A percentile compares a stretch with the other conserved stretches of the same genome.
Conservation (phyloP, 2,888 invertebrate genomes). For the Andrena minutula region DNA sequence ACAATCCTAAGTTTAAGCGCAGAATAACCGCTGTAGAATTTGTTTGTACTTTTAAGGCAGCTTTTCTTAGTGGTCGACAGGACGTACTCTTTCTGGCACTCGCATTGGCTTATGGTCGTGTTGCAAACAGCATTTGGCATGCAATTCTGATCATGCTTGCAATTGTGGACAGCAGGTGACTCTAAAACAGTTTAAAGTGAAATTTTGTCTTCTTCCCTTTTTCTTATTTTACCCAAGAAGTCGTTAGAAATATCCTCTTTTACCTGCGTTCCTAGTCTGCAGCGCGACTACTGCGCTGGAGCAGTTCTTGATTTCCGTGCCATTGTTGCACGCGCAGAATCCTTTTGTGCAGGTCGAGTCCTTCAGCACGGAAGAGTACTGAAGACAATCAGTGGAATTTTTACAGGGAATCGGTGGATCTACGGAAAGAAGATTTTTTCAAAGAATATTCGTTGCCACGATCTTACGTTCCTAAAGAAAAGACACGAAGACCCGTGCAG, state of each 20-base stretch:
- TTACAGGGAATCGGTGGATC: constrained; percentile 67
- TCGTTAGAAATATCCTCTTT: neutral
- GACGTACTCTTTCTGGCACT: constrained; percentile 61
- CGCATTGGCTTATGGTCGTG: constrained; percentile 68
- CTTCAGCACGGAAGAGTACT: neutral
- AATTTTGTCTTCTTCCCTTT: no score
- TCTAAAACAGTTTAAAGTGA: constrained; percentile 46
- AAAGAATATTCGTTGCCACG: no score
- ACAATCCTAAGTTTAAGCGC: neutral
- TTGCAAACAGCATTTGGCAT: constrained; percentile 66
- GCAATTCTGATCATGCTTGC: constrained; percentile 68
- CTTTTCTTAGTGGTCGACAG: constrained; percentile 42
- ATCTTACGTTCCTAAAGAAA: neutral
- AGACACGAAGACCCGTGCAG: no score
- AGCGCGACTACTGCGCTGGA: constrained; percentile 16
- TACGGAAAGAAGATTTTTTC: constrained; percentile 42
- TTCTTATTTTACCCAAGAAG: no score
- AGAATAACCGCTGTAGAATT: neutral
- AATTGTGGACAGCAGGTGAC: constrained; percentile 42
- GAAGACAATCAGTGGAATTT: constrained; percentile 36
- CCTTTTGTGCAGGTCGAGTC: constrained; percentile 56
- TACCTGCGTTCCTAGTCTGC: constrained; percentile 42
- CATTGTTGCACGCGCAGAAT: constrained; percentile 64
- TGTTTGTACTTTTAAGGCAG: constrained; percentile 70
- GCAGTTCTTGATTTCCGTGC: constrained; percentile 48